Conservation (phyloP, 1,140 invertebrate species). For the Copidosoma floridanum region DNA sequence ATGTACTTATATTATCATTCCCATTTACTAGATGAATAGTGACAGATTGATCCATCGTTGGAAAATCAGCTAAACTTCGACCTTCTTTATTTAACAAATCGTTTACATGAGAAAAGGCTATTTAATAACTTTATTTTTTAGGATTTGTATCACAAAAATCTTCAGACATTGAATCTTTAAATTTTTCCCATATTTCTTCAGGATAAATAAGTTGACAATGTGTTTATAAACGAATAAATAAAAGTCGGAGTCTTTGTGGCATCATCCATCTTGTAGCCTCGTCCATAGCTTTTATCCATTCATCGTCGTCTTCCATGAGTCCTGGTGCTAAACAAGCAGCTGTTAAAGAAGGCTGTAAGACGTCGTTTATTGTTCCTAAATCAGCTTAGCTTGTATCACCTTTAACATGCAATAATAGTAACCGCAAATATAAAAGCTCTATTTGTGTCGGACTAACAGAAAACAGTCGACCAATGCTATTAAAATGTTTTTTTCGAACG, state of each 20-base stretch:
- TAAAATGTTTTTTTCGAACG: background rate
- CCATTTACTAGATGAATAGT: background rate
- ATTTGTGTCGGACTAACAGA: no score
- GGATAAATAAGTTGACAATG: no score
- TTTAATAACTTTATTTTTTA: background rate
- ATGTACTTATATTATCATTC: background rate
- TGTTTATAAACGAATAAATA: background rate
- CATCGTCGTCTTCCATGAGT: background rate
- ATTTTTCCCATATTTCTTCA: no score
- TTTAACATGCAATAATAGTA: background rate
- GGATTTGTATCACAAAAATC: background rate
- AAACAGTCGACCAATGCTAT: slow-evolving; percentile 5
- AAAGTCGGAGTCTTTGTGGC: no score
- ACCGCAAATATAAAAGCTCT: no score
- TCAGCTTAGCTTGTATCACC: background rate
- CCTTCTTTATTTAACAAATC: no score
- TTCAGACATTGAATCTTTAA: no score
- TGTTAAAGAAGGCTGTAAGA: no score
- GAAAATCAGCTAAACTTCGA: no score
- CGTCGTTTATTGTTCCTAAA: background rate
- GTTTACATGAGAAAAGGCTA: background rate
- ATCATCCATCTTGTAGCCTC: no score
- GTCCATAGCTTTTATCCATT: background rate
- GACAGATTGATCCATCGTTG: no score
- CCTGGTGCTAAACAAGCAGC: background rate